These are phyloP conservation scores for Gopherus flavomarginatus DNA, from an alignment of 2,113 vertebrate species.

Conservation along the genomic window DNA sequence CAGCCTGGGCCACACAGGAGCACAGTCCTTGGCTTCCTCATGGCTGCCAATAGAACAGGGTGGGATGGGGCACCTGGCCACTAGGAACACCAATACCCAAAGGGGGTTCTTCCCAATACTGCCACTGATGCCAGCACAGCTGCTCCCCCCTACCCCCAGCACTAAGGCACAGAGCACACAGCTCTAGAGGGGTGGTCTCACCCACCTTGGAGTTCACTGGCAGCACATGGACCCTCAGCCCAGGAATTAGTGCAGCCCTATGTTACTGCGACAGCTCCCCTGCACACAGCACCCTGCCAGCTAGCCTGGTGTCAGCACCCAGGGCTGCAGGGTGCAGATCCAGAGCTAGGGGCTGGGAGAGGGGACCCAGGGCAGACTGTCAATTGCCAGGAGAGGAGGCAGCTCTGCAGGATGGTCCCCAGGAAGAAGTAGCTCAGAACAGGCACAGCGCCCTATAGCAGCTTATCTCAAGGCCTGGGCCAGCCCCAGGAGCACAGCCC, in stretches of 20 bases:
- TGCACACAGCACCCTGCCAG: background rate
- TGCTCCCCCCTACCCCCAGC: too few relatives aligned
- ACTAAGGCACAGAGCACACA: too few relatives aligned
- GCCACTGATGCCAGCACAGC: background rate
- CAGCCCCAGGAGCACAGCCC: too few relatives aligned
- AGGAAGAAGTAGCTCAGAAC: background rate
- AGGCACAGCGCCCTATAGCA: background rate
- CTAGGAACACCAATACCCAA: background rate
- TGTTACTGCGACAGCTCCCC: too few relatives aligned
- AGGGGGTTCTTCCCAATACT: background rate
- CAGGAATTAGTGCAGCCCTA: background rate
- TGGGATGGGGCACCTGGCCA: background rate
- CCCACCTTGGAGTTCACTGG: too few relatives aligned
- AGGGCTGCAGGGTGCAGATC: background rate
- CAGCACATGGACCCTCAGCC: too few relatives aligned
- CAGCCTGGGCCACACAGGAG: background rate
- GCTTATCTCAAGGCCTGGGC: background rate
- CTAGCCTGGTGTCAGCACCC: background rate
- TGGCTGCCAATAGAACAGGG: too few relatives aligned
- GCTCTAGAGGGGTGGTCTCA: too few relatives aligned
- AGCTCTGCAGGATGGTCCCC: too few relatives aligned
- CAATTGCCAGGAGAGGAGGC: too few relatives aligned
- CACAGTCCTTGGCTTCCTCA: background rate
- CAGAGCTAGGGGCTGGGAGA: background rate
- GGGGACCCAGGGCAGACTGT: too few relatives aligned